Percentiles rank a stretch among this genome's conserved stretches.
Conservation (phyloP, 2,888 invertebrate genomes). For the Herminia tarsipennalis region DNA sequence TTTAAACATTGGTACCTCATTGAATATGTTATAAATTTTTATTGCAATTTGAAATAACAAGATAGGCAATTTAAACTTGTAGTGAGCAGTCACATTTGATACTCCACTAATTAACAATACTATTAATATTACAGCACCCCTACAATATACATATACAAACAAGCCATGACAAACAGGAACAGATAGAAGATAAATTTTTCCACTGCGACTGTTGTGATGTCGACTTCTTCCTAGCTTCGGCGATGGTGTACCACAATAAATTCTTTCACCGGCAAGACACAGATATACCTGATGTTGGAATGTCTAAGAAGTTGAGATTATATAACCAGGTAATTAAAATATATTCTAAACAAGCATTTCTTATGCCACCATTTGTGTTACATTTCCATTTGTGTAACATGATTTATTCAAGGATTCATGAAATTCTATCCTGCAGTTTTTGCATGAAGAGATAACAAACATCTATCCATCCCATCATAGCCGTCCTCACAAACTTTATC, state of each 20-base stretch:
- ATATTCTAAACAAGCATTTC: no score
- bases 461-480: no score
- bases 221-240: constrained; percentile 82
- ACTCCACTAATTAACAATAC: not conserved
- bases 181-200: constrained; percentile 53
- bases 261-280: constrained; percentile 77
- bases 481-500: no score
- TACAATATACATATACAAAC: constrained; percentile 85
- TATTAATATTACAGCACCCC: constrained; percentile 73
- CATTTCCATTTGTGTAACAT: no score
- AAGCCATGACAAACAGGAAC: constrained; percentile 65
- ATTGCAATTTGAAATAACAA: no score
- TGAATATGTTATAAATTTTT: constrained; percentile 1
- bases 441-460: no score
- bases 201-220: constrained; percentile 85
- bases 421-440: no score
- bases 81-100: not conserved
- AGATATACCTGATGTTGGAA: constrained; percentile 69
- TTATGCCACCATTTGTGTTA: no score
- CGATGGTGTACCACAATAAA: constrained; percentile 86
- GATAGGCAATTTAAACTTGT: no score
- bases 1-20: not conserved
- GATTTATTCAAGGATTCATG: no score
- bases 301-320: constrained; percentile 72
- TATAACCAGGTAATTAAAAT: constrained; percentile 60